phyloP scores from a whole-genome alignment of 2,888 invertebrate genomes.

The Rutpela maculata region DNA sequence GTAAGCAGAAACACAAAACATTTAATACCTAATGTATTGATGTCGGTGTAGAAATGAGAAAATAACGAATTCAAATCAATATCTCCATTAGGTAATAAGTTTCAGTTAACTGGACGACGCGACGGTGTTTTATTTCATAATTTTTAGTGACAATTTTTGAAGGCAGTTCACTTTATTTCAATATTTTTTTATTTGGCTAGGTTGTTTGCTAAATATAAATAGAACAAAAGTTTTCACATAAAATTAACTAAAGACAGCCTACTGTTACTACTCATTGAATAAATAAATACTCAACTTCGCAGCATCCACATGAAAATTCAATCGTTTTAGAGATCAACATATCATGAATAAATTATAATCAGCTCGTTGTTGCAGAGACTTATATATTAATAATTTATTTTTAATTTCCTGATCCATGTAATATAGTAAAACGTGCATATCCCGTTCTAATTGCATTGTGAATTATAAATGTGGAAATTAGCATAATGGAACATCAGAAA shows the following conservation, averaged over 20 bases:
- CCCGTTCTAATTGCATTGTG: background rate
- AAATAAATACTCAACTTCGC: background rate
- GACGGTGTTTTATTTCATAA: too few species aligned
- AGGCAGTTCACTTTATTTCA: too few species aligned
- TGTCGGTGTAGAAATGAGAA: too few species aligned
- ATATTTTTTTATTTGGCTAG: too few species aligned
- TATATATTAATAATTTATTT: conserved; percentile 25
- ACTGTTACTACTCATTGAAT: background rate
- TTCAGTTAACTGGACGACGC: too few species aligned
- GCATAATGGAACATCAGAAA: background rate
- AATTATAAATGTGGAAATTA: background rate
- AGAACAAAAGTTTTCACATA: too few species aligned
- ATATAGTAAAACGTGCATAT: background rate
- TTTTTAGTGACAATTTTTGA: too few species aligned
- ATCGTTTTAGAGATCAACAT: conserved; percentile 13
- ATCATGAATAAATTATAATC: conserved; percentile 23
- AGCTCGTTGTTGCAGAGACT: conserved; percentile 3
- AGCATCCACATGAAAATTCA: background rate
- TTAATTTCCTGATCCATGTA: conserved; percentile 4
- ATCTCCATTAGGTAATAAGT: too few species aligned
- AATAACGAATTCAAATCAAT: too few species aligned
- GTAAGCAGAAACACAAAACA: too few species aligned
- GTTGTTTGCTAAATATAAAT: too few species aligned
- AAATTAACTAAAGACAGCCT: background rate
- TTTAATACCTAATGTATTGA: too few species aligned